phyloP scores from a whole-genome alignment of 92 coral and sea anemone species.

The Virgularia gustaviana region DNA sequence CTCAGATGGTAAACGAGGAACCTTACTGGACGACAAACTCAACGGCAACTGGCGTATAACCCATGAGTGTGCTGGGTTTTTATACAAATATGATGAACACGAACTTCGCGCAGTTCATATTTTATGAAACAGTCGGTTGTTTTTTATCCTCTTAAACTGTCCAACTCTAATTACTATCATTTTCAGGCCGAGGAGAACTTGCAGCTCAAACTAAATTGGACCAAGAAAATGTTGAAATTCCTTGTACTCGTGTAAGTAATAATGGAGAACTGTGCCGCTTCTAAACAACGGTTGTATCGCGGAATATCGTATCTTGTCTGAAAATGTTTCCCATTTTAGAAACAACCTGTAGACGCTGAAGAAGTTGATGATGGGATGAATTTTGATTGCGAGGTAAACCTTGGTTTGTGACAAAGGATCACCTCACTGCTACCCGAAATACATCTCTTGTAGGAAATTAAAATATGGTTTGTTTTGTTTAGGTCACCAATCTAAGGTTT shows the following conservation, averaged over 20 bases:
- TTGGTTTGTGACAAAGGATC: not conserved
- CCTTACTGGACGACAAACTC: too few relatives aligned
- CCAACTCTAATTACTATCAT: too few relatives aligned
- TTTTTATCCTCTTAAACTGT: too few relatives aligned
- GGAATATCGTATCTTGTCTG: not conserved
- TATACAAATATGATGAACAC: too few relatives aligned
- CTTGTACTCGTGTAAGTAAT: constrained; percentile 57
- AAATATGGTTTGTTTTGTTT: not conserved
- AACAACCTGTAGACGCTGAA: constrained; percentile 51
- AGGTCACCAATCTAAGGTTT: constrained; percentile 77
- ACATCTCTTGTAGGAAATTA: not conserved
- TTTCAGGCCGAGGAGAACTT: constrained; percentile 63
- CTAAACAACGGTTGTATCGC: too few relatives aligned
- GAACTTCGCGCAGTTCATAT: too few relatives aligned
- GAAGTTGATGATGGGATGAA: constrained; percentile 81
- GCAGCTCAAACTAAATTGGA: constrained; percentile 55
- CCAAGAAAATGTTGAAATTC: constrained; percentile 32
- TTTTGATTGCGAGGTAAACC: constrained; percentile 75
- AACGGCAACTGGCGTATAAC: too few relatives aligned
- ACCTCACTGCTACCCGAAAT: not conserved
- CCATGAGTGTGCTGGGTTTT: too few relatives aligned
- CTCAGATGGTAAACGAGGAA: not conserved
- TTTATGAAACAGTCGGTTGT: too few relatives aligned
- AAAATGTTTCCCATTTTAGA: constrained; percentile 3
- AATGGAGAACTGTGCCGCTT: too few relatives aligned